Evolutionary conservation across 2,797 vertebrate species (phyloP), one percentile per base, ranked within the genome.

Genomic region (Neomorphus geoffroyi): DNA sequence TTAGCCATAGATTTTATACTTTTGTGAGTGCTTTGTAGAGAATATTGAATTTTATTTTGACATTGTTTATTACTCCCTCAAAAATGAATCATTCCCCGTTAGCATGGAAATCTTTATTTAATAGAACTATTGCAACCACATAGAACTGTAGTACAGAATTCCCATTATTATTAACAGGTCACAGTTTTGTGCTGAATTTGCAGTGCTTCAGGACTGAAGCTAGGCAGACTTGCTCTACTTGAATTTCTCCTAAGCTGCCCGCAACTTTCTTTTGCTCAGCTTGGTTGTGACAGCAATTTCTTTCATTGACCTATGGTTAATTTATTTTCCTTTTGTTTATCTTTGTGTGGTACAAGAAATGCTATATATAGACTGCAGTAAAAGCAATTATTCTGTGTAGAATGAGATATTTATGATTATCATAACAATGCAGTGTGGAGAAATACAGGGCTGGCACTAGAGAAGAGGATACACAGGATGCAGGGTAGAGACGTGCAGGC

Each of bases 61-160:
- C 24, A 7, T 33, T 43, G 7, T 23, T 71, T 84, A 67, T 64
- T 67, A 5, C 12, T 43, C 9, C 7, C 23, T 0, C 0, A 7
- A 16, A 80, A 41, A 62, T 15, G 2, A 62, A 19, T 61, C 60
- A 5, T 37, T 90, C 18, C 22, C 2, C 10, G 50, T 62, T 77
- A 65, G 3, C n/a, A 35, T 13, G 51, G 46, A 75, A 85, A 77
- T 41, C 18, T 8, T 33, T 2, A 26, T 79, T 89, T 64, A 6
- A 41, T 48, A 60, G 18, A 90, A 62, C 9, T 53, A 5, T 53
- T 90, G 32, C 11, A 81, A 23, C 1, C 5, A 28, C 19, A 18
- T 51, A 56, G 23, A 3, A 10, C 11, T 35, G 18, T 30, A 54
- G 51, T 18, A 35, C 18, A 64, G 5, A 26, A 66, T 77, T 75